Conservation (phyloP, 2,113 vertebrate genomes). For the Chamaetylas fuelleborni region DNA sequence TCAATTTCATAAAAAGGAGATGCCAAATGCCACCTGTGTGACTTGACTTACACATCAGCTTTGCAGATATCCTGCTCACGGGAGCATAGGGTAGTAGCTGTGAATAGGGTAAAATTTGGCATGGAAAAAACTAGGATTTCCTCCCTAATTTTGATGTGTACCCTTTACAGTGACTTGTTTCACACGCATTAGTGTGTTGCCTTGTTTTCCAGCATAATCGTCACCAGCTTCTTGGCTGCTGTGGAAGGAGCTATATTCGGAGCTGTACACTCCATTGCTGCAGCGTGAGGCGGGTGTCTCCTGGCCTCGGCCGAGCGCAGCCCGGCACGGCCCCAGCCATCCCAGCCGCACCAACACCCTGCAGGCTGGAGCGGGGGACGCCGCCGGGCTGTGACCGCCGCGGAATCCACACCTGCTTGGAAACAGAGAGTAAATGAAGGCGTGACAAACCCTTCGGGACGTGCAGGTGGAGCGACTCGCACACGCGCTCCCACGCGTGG, state of each 20-base stretch:
- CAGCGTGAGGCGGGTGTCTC: background rate
- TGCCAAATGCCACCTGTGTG: background rate
- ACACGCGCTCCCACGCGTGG: background rate
- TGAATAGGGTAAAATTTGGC: background rate
- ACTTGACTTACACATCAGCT: background rate
- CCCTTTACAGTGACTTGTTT: background rate
- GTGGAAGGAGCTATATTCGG: background rate
- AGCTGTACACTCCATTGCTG: background rate
- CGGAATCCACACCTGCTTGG: background rate
- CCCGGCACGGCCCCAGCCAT: background rate
- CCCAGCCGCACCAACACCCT: fast-evolving
- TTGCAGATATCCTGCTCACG: fast-evolving
- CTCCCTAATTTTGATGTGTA: background rate
- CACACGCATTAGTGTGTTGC: background rate
- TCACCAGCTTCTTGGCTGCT: background rate
- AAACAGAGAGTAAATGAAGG: background rate
- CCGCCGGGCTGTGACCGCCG: fast-evolving
- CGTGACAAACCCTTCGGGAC: background rate
- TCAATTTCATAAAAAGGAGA: background rate
- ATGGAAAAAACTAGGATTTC: background rate
- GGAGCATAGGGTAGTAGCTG: background rate
- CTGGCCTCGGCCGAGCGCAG: background rate
- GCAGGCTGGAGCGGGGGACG: background rate
- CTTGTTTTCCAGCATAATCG: background rate
- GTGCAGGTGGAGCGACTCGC: background rate